Evolutionary conservation across 2,797 vertebrate genomes (phyloP).

Genomic region (Spea hammondii): DNA sequence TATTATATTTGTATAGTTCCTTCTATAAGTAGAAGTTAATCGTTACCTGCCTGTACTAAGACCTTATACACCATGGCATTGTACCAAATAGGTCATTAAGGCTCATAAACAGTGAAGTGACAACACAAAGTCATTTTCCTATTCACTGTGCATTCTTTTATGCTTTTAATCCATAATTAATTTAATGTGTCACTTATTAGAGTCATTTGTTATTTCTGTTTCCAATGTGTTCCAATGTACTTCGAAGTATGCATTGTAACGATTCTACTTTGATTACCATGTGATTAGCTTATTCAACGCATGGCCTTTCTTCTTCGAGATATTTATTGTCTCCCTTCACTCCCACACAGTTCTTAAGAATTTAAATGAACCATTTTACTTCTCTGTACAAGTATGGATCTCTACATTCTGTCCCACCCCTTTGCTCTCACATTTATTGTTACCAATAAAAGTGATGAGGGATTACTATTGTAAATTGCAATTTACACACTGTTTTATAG

Average conservation of each 20-base stretch:
- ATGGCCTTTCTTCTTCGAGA: conserved; percentile 74
- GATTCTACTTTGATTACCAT: conserved; percentile 75
- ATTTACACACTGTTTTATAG: conserved; percentile 73
- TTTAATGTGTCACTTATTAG: conserved; percentile 53
- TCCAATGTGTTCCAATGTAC: conserved; percentile 73
- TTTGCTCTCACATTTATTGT: conserved; percentile 71
- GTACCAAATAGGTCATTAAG: conserved; percentile 23
- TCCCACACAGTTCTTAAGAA: conserved; percentile 71
- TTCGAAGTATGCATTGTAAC: conserved; percentile 71
- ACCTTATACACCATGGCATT: conserved; percentile 6
- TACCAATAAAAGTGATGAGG: conserved; percentile 70
- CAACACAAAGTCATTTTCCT: conserved; percentile 36
- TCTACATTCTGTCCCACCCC: conserved; percentile 68
- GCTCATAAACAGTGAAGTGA: conserved; percentile 31
- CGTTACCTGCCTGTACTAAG: conserved; percentile 25
- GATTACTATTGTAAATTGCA: conserved; percentile 62
- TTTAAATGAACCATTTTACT: conserved; percentile 91
- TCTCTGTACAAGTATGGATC: conserved; percentile 76
- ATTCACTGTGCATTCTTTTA: conserved; percentile 24
- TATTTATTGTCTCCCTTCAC: conserved; percentile 72
- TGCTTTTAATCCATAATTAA: conserved; percentile 60
- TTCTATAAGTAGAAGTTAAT: conserved; percentile 1
- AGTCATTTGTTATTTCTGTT: conserved; percentile 51
- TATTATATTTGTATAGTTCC: background rate
- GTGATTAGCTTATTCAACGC: conserved; percentile 81